A percentile compares a stretch with the other conserved stretches of the same genome.
Conservation (phyloP, 2,797 vertebrate species). For the Eutrigla gurnardus region DNA sequence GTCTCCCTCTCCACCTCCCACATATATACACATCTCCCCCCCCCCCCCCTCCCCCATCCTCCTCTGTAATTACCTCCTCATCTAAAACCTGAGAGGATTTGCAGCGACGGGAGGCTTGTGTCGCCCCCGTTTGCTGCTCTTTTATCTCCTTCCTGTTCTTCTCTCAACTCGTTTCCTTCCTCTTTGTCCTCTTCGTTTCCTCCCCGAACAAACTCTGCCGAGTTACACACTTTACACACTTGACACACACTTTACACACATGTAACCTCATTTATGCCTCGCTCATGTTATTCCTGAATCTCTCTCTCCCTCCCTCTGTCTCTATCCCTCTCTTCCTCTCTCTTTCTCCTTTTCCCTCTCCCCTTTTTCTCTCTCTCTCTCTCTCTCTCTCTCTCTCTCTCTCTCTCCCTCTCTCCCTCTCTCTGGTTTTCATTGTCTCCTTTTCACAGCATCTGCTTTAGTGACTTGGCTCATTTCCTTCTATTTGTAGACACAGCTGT, state of each 20-base stretch:
- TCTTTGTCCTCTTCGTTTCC: slow-evolving; percentile 12
- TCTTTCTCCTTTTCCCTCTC: no score
- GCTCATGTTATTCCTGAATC: neutral
- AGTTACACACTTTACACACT: slow-evolving; percentile 8
- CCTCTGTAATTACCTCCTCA: slow-evolving; percentile 56
- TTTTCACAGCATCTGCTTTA: neutral
- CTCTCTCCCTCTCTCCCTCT: neutral
- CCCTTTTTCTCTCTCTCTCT: no score
- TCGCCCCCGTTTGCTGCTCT: slow-evolving; percentile 55
- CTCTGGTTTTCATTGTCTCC: neutral
- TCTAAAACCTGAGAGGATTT: slow-evolving; percentile 58
- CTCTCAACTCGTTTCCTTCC: slow-evolving; percentile 13
- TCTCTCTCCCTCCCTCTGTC: neutral
- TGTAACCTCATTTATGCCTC: slow-evolving; percentile 14
- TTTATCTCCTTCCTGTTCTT: slow-evolving; percentile 45
- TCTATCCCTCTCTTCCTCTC: neutral
- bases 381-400: neutral
- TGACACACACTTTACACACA: no score
- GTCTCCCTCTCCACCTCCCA: slow-evolving; percentile 5
- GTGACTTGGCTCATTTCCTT: neutral
- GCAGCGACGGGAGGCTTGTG: slow-evolving; percentile 34
- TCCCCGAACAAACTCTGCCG: slow-evolving; percentile 39
- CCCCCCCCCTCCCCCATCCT: slow-evolving; percentile 6
- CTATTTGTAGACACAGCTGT: neutral
- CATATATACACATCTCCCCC: neutral